Evolutionary conservation across 2,888 invertebrate species (phyloP).

Genomic region (Venusia cambrica): DNA sequence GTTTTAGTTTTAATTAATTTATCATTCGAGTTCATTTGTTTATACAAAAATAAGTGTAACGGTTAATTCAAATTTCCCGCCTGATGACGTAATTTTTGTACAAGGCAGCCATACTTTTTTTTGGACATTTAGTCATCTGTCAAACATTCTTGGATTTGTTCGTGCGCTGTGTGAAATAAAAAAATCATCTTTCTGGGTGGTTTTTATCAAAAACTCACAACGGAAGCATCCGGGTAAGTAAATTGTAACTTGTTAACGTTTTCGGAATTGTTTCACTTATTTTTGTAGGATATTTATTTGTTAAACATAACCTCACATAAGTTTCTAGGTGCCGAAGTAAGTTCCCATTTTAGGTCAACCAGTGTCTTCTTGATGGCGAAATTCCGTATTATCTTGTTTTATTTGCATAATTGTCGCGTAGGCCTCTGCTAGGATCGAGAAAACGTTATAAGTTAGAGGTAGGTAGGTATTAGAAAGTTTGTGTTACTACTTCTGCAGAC

Average conservation of each 20-base stretch:
- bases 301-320: slow-evolving; percentile 44
- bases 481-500: slow-evolving; percentile 6
- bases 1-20: slow-evolving; percentile 30
- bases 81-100: slow-evolving; percentile 64
- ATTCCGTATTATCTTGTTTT: slow-evolving; percentile 42
- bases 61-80: slow-evolving; percentile 68
- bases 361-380: slow-evolving; percentile 56
- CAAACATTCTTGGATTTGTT: slow-evolving; percentile 53
- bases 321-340: slow-evolving; percentile 34
- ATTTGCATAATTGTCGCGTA: slow-evolving; percentile 46
- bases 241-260: slow-evolving; percentile 26
- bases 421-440: slow-evolving; percentile 27
- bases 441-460: slow-evolving; percentile 25
- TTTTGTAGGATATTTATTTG: slow-evolving; percentile 32
- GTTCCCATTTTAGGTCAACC: slow-evolving; percentile 64
- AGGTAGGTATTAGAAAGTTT: slow-evolving; percentile 13
- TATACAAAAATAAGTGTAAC: slow-evolving; percentile 40
- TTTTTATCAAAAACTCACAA: slow-evolving; percentile 53
- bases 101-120: slow-evolving; percentile 60
- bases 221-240: slow-evolving; percentile 78
- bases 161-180: slow-evolving; percentile 55
- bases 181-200: slow-evolving; percentile 53
- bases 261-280: slow-evolving; percentile 29
- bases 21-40: background rate
- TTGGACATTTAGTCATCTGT: slow-evolving; percentile 66